A percentile compares a stretch with the other conserved stretches of the same genome.
These are phyloP conservation scores for Lepas anatifera DNA, from an alignment of 2,888 invertebrate genomes.

Conservation along the genomic window DNA sequence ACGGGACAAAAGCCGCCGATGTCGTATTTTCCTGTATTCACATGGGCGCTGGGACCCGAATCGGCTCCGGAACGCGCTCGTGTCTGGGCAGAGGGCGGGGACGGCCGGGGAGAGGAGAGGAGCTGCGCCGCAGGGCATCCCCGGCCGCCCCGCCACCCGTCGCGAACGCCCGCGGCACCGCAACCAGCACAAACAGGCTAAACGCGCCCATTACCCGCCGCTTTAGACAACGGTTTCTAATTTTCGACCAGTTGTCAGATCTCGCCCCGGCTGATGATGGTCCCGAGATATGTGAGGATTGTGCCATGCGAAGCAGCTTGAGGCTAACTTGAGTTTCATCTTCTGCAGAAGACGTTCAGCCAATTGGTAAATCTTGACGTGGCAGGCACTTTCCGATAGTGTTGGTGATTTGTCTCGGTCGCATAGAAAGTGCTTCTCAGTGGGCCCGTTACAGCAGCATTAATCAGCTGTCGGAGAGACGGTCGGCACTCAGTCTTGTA, in stretches of 20 bases:
- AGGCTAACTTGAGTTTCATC: too few species aligned
- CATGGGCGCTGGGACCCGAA: not conserved
- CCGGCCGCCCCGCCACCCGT: not conserved
- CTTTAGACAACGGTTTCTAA: not conserved
- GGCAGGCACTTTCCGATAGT: too few species aligned
- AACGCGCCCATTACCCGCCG: not conserved
- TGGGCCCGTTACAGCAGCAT: too few species aligned
- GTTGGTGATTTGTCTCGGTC: too few species aligned
- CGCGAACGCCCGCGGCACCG: not conserved
- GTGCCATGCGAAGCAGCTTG: too few species aligned
- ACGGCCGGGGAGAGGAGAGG: not conserved
- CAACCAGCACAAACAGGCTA: not conserved
- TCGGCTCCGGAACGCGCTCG: too few species aligned
- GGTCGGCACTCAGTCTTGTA: too few species aligned
- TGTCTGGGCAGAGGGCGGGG: not conserved
- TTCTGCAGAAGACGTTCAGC: too few species aligned
- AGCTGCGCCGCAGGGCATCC: not conserved
- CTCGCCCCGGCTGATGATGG: not conserved
- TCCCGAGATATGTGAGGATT: not conserved
- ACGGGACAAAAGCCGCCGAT: not conserved
- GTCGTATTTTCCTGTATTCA: not conserved
- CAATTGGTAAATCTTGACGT: too few species aligned
- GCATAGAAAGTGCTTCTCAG: too few species aligned
- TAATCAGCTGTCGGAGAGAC: too few species aligned
- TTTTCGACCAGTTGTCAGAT: not conserved